Conservation (phyloP, 2,888 invertebrate species). For the Nowickia ferox region DNA sequence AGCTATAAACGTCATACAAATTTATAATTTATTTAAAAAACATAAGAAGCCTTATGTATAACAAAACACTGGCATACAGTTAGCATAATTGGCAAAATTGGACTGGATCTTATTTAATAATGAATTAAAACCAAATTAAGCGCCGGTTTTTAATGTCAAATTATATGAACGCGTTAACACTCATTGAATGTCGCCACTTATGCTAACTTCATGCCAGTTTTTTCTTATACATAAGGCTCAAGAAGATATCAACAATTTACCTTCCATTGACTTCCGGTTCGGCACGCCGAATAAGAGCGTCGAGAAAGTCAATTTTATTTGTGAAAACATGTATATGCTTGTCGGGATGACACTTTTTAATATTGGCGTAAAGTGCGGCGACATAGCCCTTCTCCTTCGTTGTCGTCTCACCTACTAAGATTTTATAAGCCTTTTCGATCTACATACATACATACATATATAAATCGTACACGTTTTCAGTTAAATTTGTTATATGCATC, state of each 20-base stretch:
- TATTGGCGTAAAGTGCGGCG: conserved; percentile 92
- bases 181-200: too few relatives aligned
- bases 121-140: too few relatives aligned
- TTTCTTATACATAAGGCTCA: neutral
- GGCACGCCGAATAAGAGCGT: conserved; percentile 93
- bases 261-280: conserved; percentile 95
- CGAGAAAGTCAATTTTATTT: conserved; percentile 92
- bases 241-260: conserved; percentile 83
- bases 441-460: conserved; percentile 77
- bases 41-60: too few relatives aligned
- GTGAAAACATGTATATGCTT: conserved; percentile 94
- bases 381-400: conserved; percentile 95
- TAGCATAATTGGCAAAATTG: too few relatives aligned
- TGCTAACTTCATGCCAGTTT: too few relatives aligned
- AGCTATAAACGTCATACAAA: conserved; percentile 75
- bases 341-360: conserved; percentile 92
- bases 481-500: conserved; percentile 6
- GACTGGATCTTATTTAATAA: too few relatives aligned
- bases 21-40: neutral
- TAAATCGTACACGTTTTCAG: conserved; percentile 7
- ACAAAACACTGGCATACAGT: too few relatives aligned
- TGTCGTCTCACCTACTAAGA: conserved; percentile 93
- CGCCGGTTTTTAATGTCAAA: neutral
- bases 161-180: too few relatives aligned
- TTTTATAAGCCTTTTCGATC: conserved; percentile 91